Evolutionary conservation across 2,888 invertebrate species (phyloP), one percentile per base, ranked within the genome.

Genomic region (Vannuccia rotundouncinata): DNA sequence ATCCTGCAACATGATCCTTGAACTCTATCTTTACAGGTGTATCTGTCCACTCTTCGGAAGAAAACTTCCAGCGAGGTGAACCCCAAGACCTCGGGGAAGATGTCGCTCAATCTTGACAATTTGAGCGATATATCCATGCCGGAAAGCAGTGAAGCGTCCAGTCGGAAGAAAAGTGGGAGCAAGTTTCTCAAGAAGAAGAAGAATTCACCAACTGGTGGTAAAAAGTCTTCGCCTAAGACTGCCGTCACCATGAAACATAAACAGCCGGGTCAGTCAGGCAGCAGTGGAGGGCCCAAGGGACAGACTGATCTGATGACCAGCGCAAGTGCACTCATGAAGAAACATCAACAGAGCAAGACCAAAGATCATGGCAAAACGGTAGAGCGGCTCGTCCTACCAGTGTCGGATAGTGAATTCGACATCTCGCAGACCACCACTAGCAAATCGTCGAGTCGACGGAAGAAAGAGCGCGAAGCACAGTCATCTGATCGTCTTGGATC

Each of bases 121-220:
- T 17, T 29, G 10, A 75, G 75, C 31, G 75, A 75, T 31, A 75
- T 75, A 2, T 75, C 75, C 13, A 75, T 75, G 2, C 13, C 75
- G 1, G 75, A 75, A 1, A 31, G 2, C 30, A 75, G 75, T 75
- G 75, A 75, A 2, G 29, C 75, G 2, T 75, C 75, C 75, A 31
- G 75, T 31, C 75, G 29, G 1, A 75, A 75, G 75, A 75, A 75
- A 75, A 5, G 27, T 1, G 13, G 22, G 1, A 75, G 28, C 2
- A 73, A 73, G n/a, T 75, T 75, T 22, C 75, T 75, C 30, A 75
- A 75, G 22, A 31, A 29, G 31, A 75, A 75, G 75, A 2, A 17
- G 5, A 45, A 45, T 5, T n/a, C 66, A n/a, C 66, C 66, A n/a
- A 22, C 5, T 5, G 10, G 2, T 2, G 66, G 17, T 22, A 66